These are phyloP conservation scores for Recurvirostra avosetta DNA, from an alignment of 2,113 vertebrate genomes.

Conservation along the genomic window DNA sequence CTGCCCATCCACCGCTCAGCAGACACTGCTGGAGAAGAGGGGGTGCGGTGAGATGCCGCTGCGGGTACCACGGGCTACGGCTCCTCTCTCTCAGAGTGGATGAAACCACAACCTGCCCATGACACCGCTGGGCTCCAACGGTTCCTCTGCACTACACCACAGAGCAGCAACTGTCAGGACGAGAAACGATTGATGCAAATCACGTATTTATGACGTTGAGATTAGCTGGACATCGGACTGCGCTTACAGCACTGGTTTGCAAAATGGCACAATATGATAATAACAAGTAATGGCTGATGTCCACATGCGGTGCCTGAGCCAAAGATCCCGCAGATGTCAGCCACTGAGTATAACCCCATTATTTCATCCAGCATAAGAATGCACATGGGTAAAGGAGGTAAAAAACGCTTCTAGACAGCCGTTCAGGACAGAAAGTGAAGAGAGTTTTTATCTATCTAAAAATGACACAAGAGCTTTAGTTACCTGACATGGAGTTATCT, in stretches of 20 bases:
- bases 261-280: background rate
- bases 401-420: background rate
- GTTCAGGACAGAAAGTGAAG: background rate
- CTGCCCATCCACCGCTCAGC: background rate
- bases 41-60: background rate
- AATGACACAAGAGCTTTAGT: background rate
- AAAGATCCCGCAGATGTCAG: background rate
- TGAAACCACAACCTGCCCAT: background rate
- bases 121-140: background rate
- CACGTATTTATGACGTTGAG: background rate
- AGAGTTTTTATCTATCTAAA: background rate
- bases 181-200: too few relatives aligned
- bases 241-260: background rate
- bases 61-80: background rate
- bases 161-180: background rate
- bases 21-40: background rate
- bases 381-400: background rate
- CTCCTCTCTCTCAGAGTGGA: background rate
- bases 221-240: background rate
- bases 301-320: background rate
- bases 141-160: background rate
- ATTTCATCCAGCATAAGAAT: background rate
- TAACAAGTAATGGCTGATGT: background rate
- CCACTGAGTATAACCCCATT: background rate
- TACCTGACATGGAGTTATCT: background rate